phyloP scores from a whole-genome alignment of 35 echinoderm and acorn worm genomes.

The Heliocidaris erythrogramma region DNA sequence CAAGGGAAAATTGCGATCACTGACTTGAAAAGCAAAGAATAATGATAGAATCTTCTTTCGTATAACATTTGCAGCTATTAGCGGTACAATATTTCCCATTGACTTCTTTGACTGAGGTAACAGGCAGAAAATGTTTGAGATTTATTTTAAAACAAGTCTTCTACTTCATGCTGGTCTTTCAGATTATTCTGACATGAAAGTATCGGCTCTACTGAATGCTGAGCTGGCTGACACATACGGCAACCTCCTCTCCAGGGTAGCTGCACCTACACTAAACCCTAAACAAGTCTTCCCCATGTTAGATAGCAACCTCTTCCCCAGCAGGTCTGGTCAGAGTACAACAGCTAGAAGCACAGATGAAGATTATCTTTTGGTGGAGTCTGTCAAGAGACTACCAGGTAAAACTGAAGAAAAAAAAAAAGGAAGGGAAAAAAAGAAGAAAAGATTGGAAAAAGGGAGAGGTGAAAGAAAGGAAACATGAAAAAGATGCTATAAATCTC shows the following conservation, averaged over 20 bases:
- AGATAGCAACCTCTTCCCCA: constrained; percentile 74
- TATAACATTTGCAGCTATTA: no score
- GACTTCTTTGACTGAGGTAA: no score
- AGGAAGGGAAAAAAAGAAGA: no score
- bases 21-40: no score
- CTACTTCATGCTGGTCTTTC: background rate
- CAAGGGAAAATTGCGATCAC: no score
- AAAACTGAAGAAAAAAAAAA: background rate
- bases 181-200: constrained; percentile 86
- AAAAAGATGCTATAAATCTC: no score
- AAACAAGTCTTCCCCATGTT: constrained; percentile 81
- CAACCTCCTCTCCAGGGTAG: constrained; percentile 85
- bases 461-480: no score
- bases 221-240: constrained; percentile 92
- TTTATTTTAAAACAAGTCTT: no score
- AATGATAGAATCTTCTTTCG: no score
- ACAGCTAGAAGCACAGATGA: constrained; percentile 52
- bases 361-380: constrained; percentile 72
- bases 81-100: no score
- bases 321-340: background rate
- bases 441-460: no score
- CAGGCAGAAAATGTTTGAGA: no score
- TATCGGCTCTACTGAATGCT: constrained; percentile 69
- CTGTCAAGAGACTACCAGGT: constrained; percentile 78
- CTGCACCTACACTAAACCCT: constrained; percentile 72